phyloP scores from a whole-genome alignment of 2,888 invertebrate genomes.

The Yponomeuta malinellus region DNA sequence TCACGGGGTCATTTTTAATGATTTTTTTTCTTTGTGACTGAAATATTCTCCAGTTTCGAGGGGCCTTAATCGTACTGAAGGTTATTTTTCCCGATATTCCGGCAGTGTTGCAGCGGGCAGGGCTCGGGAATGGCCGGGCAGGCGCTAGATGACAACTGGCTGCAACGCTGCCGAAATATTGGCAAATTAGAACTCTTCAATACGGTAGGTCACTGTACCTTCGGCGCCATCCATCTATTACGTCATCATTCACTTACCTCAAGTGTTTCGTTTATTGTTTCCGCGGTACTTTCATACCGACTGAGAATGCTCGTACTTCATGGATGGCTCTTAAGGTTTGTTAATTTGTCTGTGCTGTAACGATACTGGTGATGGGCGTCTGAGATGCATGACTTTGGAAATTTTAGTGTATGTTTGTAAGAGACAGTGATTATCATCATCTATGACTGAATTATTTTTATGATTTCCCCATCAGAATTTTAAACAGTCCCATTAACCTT shows the following conservation, averaged over 20 bases:
- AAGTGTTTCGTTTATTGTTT: no score
- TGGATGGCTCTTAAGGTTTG: background rate
- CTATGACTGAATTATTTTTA: no score
- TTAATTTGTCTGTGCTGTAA: background rate
- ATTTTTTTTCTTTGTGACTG: background rate
- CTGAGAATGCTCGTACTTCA: background rate
- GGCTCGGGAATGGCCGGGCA: background rate
- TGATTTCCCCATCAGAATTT: no score
- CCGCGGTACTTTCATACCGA: background rate
- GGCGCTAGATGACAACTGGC: conserved; percentile 6
- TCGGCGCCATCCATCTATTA: background rate
- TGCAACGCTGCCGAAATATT: conserved; percentile 13
- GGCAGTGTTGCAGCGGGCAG: conserved; percentile 10
- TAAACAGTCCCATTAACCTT: background rate
- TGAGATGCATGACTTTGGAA: background rate
- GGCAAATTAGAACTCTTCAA: conserved; percentile 12
- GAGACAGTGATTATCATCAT: no score
- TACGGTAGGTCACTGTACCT: conserved; percentile 8
- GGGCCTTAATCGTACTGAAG: background rate
- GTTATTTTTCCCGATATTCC: conserved; percentile 12
- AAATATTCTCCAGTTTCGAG: background rate
- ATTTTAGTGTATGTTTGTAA: background rate
- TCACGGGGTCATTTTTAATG: background rate
- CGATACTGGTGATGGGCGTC: background rate
- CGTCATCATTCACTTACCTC: no score